phyloP scores from a whole-genome alignment of 2,888 invertebrate genomes.

The Dryomyza anilis region DNA sequence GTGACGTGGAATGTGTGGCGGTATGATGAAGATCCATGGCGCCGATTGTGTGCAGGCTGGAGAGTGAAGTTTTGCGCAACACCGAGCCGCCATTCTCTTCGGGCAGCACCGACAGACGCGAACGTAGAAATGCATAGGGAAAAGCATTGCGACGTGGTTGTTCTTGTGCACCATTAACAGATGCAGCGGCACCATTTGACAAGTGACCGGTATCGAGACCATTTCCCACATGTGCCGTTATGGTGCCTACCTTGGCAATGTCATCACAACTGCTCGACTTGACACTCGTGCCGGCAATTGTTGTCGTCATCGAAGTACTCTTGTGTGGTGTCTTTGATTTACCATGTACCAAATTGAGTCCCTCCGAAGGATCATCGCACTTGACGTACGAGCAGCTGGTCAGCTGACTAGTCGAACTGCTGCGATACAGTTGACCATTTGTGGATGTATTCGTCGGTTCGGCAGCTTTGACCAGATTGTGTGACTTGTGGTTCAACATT shows the following conservation, averaged over 20 bases:
- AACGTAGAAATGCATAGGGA: conserved; percentile 78
- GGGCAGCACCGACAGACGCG: conserved; percentile 76
- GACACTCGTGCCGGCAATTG: conserved; percentile 57
- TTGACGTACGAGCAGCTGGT: conserved; percentile 72
- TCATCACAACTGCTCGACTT: conserved; percentile 77
- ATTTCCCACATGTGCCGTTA: not conserved
- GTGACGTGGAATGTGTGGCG: conserved; percentile 1
- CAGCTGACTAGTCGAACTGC: conserved; percentile 78
- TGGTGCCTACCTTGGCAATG: conserved; percentile 67
- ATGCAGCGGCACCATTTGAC: conserved; percentile 34
- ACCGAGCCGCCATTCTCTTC: conserved; percentile 71
- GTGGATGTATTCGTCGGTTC: conserved; percentile 49
- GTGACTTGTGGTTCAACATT: conserved; percentile 67
- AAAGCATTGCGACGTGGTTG: conserved; percentile 70
- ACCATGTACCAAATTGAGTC: conserved; percentile 69
- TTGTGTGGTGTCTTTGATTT: conserved; percentile 43
- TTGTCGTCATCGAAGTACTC: conserved; percentile 57
- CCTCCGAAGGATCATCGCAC: conserved; percentile 81
- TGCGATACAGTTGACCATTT: conserved; percentile 66
- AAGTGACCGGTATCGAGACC: conserved; percentile 26
- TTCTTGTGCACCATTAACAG: conserved; percentile 10
- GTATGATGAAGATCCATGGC: conserved; percentile 26
- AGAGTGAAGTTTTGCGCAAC: conserved; percentile 52
- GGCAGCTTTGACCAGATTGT: conserved; percentile 55
- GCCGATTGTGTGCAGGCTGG: conserved; percentile 38